Conservation (phyloP, 1,140 invertebrate species). For the Calycopis cecrops region DNA sequence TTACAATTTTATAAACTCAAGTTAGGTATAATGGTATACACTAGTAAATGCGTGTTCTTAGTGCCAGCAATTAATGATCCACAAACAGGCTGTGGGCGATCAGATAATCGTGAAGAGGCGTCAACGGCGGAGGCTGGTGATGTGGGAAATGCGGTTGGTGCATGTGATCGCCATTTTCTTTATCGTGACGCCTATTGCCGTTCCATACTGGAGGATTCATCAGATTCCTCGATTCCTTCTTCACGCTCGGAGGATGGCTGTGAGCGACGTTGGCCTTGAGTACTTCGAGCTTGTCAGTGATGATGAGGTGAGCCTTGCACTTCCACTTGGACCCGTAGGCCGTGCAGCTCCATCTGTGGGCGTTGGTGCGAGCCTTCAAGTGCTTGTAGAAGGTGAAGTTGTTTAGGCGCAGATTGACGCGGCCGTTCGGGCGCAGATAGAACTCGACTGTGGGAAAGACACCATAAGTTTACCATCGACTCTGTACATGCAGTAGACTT, state of each 20-base stretch:
- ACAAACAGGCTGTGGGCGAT: slow-evolving; percentile 59
- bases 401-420: slow-evolving; percentile 62
- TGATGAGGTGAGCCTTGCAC: slow-evolving; percentile 63
- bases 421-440: slow-evolving; percentile 56
- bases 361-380: slow-evolving; percentile 54
- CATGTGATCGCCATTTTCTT: slow-evolving; percentile 26
- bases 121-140: slow-evolving; percentile 23
- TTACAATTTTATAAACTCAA: background rate
- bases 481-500: too few species aligned
- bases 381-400: slow-evolving; percentile 67
- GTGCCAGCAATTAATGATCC: slow-evolving; percentile 18
- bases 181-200: slow-evolving; percentile 24
- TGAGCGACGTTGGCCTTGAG: slow-evolving; percentile 54
- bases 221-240: slow-evolving; percentile 34
- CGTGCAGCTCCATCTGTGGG: slow-evolving; percentile 65
- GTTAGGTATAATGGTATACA: background rate
- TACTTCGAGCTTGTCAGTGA: slow-evolving; percentile 60
- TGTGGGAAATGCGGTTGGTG: slow-evolving; percentile 8
- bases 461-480: too few species aligned
- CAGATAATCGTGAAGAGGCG: slow-evolving; percentile 55
- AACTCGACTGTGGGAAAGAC: slow-evolving; percentile 51
- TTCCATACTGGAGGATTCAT: slow-evolving; percentile 27
- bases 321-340: slow-evolving; percentile 65
- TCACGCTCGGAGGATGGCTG: slow-evolving; percentile 50
- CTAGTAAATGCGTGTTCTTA: background rate